These are phyloP conservation scores for Bujurquina vittata DNA, from an alignment of 2,113 vertebrate genomes.

Conservation along the genomic window DNA sequence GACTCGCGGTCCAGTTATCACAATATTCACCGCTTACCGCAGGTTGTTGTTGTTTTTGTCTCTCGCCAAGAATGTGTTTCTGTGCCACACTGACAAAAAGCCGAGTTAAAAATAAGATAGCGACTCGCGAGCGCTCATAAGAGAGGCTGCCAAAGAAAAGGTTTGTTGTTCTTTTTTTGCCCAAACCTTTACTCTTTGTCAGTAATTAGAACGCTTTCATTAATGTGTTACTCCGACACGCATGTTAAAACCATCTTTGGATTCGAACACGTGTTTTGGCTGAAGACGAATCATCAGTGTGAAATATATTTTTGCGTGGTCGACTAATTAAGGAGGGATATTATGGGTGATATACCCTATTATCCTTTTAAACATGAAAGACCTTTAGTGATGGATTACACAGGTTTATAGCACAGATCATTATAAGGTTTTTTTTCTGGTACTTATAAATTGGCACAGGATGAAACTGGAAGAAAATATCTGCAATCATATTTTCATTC, in stretches of 20 bases:
- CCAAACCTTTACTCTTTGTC: background rate
- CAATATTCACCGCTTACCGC: background rate
- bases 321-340: constrained; percentile 32
- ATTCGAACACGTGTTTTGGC: constrained; percentile 2
- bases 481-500: constrained; percentile 26
- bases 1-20: background rate
- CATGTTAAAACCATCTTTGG: constrained; percentile 24
- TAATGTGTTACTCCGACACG: background rate
- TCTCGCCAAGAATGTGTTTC: constrained; percentile 8
- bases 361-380: constrained; percentile 39
- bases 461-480: constrained; percentile 44
- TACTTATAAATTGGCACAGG: constrained; percentile 42
- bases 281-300: constrained; percentile 7
- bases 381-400: constrained; percentile 53
- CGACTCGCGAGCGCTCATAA: constrained; percentile 22
- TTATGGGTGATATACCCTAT: background rate
- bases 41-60: constrained; percentile 7
- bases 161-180: background rate
- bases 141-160: constrained; percentile 21
- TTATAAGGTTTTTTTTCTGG: constrained; percentile 25
- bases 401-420: constrained; percentile 33
- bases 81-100: constrained; percentile 30
- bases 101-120: constrained; percentile 52
- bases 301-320: constrained; percentile 3
- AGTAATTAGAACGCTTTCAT: constrained; percentile 24